phyloP scores from a whole-genome alignment of 2,888 invertebrate species.

The Drosophila paramelanica region DNA sequence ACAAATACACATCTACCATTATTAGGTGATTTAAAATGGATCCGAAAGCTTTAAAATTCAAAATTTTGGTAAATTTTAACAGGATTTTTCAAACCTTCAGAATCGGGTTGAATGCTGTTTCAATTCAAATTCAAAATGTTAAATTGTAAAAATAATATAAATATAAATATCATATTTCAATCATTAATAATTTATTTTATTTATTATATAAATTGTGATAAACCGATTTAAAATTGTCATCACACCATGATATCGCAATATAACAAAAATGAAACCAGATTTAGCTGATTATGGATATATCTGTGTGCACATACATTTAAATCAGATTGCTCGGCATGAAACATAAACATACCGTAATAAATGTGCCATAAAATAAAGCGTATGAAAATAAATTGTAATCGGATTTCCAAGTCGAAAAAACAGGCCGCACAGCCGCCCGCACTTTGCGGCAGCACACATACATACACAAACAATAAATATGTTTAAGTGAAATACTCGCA shows the following conservation, averaged over 20 bases:
- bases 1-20: too few relatives aligned
- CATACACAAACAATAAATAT: background rate
- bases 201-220: too few relatives aligned
- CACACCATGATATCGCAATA: background rate
- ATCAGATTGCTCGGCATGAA: background rate
- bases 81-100: too few relatives aligned
- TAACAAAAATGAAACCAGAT: background rate
- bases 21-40: too few relatives aligned
- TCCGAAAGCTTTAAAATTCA: too few relatives aligned
- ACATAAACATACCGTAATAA: conserved; percentile 19
- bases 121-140: too few relatives aligned
- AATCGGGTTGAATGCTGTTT: too few relatives aligned
- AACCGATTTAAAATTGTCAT: background rate
- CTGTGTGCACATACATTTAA: conserved; percentile 6
- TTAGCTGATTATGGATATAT: background rate
- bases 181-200: too few relatives aligned
- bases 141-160: too few relatives aligned
- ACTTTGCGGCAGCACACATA: conserved; percentile 21
- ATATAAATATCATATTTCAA: too few relatives aligned
- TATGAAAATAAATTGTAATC: conserved; percentile 47
- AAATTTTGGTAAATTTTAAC: too few relatives aligned
- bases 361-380: conserved; percentile 19
- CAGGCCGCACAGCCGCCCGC: conserved; percentile 22
- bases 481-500: conserved; percentile 25
- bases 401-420: conserved; percentile 61